These are phyloP conservation scores for Macrochelys suwanniensis DNA, from an alignment of 2,797 vertebrate species.

Conservation along the genomic window DNA sequence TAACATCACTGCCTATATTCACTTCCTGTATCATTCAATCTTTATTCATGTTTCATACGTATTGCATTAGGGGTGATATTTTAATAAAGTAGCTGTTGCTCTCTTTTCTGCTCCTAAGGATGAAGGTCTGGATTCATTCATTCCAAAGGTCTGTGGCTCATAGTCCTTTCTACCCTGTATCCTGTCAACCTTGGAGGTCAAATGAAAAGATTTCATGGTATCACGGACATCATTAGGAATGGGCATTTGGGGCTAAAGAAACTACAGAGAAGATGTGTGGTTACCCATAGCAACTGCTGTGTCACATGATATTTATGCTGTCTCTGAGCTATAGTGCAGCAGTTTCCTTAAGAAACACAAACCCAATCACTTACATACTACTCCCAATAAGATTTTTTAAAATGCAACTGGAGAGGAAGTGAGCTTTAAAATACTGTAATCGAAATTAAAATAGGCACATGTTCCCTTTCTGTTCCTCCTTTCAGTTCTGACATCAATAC, in stretches of 20 bases:
- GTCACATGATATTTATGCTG: slow-evolving; percentile 23
- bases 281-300: slow-evolving; percentile 48
- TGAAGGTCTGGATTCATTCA: slow-evolving; percentile 19
- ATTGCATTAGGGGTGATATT: slow-evolving; percentile 8
- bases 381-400: neutral
- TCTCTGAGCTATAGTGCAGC: slow-evolving; percentile 25
- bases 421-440: neutral
- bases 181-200: slow-evolving; percentile 19
- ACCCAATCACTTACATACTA: neutral
- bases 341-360: slow-evolving; percentile 21
- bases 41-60: slow-evolving; percentile 35
- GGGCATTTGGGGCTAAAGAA: slow-evolving; percentile 41
- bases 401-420: neutral
- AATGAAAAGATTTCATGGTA: slow-evolving; percentile 31
- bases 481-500: neutral
- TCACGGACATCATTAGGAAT: slow-evolving; percentile 17
- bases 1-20: neutral
- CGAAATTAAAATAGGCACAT: neutral
- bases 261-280: slow-evolving; percentile 38
- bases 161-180: neutral
- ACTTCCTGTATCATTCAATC: slow-evolving; percentile 16
- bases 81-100: slow-evolving; percentile 3
- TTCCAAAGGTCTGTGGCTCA: neutral
- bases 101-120: neutral
- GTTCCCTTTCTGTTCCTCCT: neutral